Conservation (phyloP, 2,797 vertebrate genomes). For the Propithecus perrieri region DNA sequence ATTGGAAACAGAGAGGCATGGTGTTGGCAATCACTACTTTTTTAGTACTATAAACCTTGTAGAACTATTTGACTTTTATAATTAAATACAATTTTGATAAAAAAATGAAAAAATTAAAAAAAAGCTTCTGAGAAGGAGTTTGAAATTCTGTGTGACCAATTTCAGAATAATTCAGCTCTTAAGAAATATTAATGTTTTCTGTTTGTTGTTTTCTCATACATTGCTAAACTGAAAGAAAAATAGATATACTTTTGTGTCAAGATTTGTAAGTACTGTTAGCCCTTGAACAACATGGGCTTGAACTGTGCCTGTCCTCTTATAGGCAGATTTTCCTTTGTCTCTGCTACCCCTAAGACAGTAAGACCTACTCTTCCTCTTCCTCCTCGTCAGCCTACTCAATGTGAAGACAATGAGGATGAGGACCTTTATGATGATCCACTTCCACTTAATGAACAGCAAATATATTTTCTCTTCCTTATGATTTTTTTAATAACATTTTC, state of each 20-base stretch:
- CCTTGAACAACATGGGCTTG: neutral
- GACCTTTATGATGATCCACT: neutral
- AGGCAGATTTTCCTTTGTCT: neutral
- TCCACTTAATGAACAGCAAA: neutral
- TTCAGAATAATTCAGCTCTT: slow-evolving; percentile 48
- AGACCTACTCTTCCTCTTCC: neutral
- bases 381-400: neutral
- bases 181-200: neutral
- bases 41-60: neutral
- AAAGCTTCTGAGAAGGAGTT: slow-evolving; percentile 44
- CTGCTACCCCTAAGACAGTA: neutral
- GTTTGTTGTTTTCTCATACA: slow-evolving; percentile 9
- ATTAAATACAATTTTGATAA: neutral
- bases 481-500: neutral
- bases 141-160: slow-evolving; percentile 29
- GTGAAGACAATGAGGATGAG: neutral
- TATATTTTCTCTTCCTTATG: neutral
- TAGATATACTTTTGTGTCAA: slow-evolving; percentile 49
- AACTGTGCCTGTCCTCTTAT: neutral
- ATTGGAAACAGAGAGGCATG: neutral
- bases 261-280: neutral
- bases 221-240: slow-evolving; percentile 35
- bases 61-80: neutral
- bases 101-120: neutral
- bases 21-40: neutral